Conservation (phyloP, 2,888 invertebrate species). For the Scrobipalpa atriplicella region DNA sequence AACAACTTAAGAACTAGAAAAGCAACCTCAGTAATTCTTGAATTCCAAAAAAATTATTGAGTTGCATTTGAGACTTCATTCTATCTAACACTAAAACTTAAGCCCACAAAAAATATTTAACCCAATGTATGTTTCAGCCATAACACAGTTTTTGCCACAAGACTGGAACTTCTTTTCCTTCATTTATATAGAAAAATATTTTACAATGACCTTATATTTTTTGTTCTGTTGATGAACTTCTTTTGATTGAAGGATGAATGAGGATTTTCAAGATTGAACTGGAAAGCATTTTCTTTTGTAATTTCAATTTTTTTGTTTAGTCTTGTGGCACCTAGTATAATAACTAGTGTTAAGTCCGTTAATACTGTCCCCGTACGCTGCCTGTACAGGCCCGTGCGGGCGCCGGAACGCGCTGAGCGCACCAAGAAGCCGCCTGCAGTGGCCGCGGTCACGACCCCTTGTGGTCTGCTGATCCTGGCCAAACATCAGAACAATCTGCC, state of each 20-base stretch:
- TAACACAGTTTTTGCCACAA: conserved; percentile 10
- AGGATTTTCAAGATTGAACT: too few relatives aligned
- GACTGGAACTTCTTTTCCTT: neutral
- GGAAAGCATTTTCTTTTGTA: too few relatives aligned
- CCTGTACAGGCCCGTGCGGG: conserved; percentile 67
- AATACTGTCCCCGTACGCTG: conserved; percentile 72
- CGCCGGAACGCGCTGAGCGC: conserved; percentile 63
- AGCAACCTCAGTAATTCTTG: neutral
- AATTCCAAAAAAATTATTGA: neutral
- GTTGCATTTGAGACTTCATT: neutral
- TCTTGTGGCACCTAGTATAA: conserved; percentile 33
- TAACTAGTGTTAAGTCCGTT: conserved; percentile 64
- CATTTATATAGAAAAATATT: neutral
- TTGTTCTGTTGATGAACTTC: too few relatives aligned
- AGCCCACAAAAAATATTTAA: neutral
- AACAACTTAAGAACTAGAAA: neutral
- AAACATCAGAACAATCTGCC: neutral
- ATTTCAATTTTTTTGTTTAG: neutral
- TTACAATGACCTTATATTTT: too few relatives aligned
- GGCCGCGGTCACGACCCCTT: conserved; percentile 38
- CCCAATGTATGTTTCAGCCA: conserved; percentile 15
- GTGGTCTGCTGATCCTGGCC: conserved; percentile 31
- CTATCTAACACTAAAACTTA: neutral
- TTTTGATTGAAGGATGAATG: too few relatives aligned
- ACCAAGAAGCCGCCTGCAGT: conserved; percentile 69